Base-by-base conservation (phyloP, 2,888 invertebrate species). In the Chesias legatella region DNA sequence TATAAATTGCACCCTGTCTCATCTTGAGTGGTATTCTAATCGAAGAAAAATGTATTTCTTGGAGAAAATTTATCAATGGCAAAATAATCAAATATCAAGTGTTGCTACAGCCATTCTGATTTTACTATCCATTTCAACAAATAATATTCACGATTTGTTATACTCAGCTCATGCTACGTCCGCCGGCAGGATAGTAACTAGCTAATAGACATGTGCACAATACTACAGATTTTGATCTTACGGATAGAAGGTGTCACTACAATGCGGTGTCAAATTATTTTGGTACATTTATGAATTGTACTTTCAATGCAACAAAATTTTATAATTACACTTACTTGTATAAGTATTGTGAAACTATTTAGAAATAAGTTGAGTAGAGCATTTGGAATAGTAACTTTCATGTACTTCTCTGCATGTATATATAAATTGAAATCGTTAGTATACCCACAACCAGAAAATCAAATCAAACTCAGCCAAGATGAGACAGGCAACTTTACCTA, bases 401-500 rank as follows among this genome's bases (percentile, higher is more conserved):
- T 35, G 23, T 40, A 17, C 26, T 30, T 33, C 13, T 17, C 2
- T 3, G 5, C 13, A 17, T 10, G 1, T 25, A n/a, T n/a, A n/a
- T 9, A 7, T 9, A 34, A 34, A 21, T 26, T 21, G 7, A 26
- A 10, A 21, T 34, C 7, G 10, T 21, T 3, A 25, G 8, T 37
- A 26, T 45, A 58, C 58, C 58, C 67, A 52, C 37, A 53, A 50
- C 53, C 42, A 47, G 33, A 51, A 42, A 39, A 39, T 48, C 36
- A 2, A 45, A 43, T 48, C 51, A 60, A 46, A 40, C 34, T 52
- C 45, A 53, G 41, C 54, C 64, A 68, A 77, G 78, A 78, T 77
- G 77, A 78, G 76, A 77, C 72, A 67, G 75, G 73, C 66, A 64
- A 52, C 49, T 38, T 22, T 44, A 41, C 47, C 49, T 58, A 59